A percentile compares a stretch with the other conserved stretches of the same genome.
phyloP scores from a whole-genome alignment of 2,888 invertebrate species.

The Bimastos eiseni region DNA sequence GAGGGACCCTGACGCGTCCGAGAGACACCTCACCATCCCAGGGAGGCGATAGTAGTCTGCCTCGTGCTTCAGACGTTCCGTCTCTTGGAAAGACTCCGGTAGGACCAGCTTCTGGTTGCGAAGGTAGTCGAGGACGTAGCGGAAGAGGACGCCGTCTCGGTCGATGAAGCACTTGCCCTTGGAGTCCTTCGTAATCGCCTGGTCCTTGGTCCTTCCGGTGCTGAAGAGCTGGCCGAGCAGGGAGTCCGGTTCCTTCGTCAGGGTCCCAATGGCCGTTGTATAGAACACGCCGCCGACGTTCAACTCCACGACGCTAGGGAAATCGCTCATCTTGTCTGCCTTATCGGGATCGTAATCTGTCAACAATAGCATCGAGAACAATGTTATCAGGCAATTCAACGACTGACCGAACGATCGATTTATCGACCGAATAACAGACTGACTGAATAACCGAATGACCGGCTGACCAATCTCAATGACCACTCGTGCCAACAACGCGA shows the following conservation, averaged over 20 bases:
- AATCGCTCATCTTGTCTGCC: slow-evolving; percentile 14
- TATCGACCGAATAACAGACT: neutral
- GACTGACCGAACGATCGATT: neutral
- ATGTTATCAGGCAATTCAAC: neutral
- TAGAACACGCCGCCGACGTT: slow-evolving; percentile 96
- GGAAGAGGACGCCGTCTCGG: slow-evolving; percentile 94
- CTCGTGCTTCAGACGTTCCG: slow-evolving; percentile 65
- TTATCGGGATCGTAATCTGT: neutral
- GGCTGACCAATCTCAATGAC: too few relatives aligned
- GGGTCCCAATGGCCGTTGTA: slow-evolving; percentile 74
- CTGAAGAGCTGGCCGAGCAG: slow-evolving; percentile 76
- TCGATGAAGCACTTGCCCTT: slow-evolving; percentile 77
- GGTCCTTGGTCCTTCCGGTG: neutral
- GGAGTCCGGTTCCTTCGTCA: slow-evolving; percentile 78
- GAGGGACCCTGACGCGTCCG: neutral
- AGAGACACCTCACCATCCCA: slow-evolving; percentile 69
- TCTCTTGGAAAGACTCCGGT: slow-evolving; percentile 87
- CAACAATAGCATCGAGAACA: slow-evolving; percentile 6
- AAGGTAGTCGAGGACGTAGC: slow-evolving; percentile 92
- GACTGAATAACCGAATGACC: neutral
- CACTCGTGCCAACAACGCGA: too few relatives aligned
- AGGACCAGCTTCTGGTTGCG: slow-evolving; percentile 82
- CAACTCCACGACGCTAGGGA: slow-evolving; percentile 75
- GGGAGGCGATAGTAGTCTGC: slow-evolving; percentile 71
- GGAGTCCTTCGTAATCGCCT: slow-evolving; percentile 47